Evolutionary conservation across 2,113 vertebrate species (phyloP), one percentile per base, ranked within the genome.

Genomic region (Bos indicus): DNA sequence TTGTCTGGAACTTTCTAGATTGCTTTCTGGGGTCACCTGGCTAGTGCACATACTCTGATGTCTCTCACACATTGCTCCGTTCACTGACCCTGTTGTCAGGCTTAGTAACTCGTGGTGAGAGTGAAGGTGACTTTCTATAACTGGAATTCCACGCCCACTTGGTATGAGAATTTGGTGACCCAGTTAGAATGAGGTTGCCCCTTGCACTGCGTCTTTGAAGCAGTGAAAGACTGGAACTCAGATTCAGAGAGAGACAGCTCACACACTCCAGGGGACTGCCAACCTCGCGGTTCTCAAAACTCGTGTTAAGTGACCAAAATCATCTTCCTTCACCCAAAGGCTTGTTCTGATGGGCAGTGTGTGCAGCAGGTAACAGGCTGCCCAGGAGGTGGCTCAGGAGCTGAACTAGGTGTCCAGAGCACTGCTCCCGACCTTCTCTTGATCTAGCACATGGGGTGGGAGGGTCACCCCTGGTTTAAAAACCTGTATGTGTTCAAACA

Each of bases 1-100:
- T 62, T 60, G n/a, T 87, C 80, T 81, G 52, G 57, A 91, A 59
- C 62, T 90, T 90, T 93, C 87, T 84, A 87, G 51, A 40, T 62
- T 85, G 88, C 60, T 87, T 71, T 71, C 86, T 51, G 25, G 30
- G 54, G 26, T 83, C 62, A 10, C n/a, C 17, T 1, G 14, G 17
- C 28, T 28, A 74, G 52, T 7, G 10, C 36, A 51, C 23, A 3
- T 16, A 5, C 21, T 67, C 80, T 54, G 30, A 26, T 57, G 36
- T 91, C 90, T 88, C 84, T 78, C 48, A 57, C 16, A 88, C 56
- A 25, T 48, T n/a, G 59, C 23, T 48, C 62, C 12, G 2, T 36
- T 33, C 10, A 1, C 67, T 62, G 78, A 88, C 80, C 28, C 83
- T 89, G 13, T 56, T 74, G 60, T 26, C 46, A 40, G 80, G 43